Percentiles rank a stretch among this genome's conserved stretches.
These are phyloP conservation scores for Machimus atricapillus DNA, from an alignment of 2,888 invertebrate species.

Conservation along the genomic window DNA sequence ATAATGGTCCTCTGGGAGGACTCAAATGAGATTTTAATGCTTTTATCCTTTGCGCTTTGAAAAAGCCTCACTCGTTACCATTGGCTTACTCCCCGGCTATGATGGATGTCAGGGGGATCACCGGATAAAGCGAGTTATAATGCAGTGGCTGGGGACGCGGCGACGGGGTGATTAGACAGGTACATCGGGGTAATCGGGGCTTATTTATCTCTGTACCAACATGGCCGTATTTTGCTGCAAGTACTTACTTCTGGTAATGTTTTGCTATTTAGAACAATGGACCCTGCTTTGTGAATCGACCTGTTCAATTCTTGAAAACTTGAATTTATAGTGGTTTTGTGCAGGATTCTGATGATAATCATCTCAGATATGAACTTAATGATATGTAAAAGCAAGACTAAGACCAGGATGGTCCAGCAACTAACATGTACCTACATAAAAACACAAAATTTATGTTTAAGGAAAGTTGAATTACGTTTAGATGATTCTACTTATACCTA, in stretches of 20 bases:
- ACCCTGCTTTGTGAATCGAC: not conserved
- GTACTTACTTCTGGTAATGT: not conserved
- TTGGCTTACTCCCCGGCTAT: slow-evolving; percentile 36
- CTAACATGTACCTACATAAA: no score
- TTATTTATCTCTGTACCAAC: not conserved
- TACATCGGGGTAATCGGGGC: not conserved
- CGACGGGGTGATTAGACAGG: slow-evolving; percentile 29
- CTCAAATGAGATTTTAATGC: slow-evolving; percentile 43
- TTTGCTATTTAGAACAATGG: not conserved
- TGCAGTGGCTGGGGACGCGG: slow-evolving; percentile 32
- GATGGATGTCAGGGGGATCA: slow-evolving; percentile 40
- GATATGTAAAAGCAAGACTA: no score
- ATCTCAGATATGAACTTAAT: no score
- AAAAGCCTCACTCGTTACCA: slow-evolving; percentile 40
- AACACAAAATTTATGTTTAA: no score
- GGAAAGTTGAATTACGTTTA: no score
- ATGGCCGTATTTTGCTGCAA: slow-evolving; percentile 2
- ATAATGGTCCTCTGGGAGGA: slow-evolving; percentile 43
- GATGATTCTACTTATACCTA: no score
- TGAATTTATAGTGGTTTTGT: not conserved
- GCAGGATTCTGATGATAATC: no score
- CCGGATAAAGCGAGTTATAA: slow-evolving; percentile 36
- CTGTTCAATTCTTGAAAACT: not conserved
- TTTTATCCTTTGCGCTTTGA: slow-evolving; percentile 44
- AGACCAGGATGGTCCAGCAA: no score